phyloP scores from a whole-genome alignment of 2,888 invertebrate species.

The Ormyrus nitidulus region DNA sequence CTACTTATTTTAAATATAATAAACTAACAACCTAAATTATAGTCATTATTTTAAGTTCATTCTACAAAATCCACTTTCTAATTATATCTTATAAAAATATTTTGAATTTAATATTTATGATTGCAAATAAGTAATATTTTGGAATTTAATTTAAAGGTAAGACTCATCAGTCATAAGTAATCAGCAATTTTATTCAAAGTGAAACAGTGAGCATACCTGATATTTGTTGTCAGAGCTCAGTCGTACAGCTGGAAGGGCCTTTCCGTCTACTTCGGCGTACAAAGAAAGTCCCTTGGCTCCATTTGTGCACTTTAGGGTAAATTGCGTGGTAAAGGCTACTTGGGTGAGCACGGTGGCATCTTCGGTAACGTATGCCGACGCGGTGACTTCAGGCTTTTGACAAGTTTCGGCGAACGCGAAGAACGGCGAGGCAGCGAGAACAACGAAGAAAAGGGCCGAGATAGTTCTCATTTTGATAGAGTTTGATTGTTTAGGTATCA shows the following conservation, averaged over 20 bases:
- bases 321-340: constrained; percentile 94
- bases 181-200: too few species aligned
- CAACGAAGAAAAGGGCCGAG: constrained; percentile 45
- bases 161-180: too few species aligned
- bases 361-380: constrained; percentile 91
- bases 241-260: constrained; percentile 88
- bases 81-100: too few species aligned
- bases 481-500: neutral
- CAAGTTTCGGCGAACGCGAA: constrained; percentile 73
- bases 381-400: constrained; percentile 82
- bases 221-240: constrained; percentile 86
- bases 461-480: constrained; percentile 56
- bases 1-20: too few species aligned
- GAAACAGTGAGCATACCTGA: constrained; percentile 80
- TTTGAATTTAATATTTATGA: too few species aligned
- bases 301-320: constrained; percentile 88
- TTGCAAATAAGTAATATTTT: too few species aligned
- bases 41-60: too few species aligned
- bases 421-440: constrained; percentile 36
- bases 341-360: constrained; percentile 94
- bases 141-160: too few species aligned
- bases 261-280: constrained; percentile 93
- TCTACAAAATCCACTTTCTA: too few species aligned
- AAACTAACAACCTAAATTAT: too few species aligned
- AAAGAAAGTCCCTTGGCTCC: constrained; percentile 83